Percentiles rank a stretch among this genome's conserved stretches.
Conservation (phyloP, 2,797 vertebrate genomes). For the Microctenopoma stevenorrisi region DNA sequence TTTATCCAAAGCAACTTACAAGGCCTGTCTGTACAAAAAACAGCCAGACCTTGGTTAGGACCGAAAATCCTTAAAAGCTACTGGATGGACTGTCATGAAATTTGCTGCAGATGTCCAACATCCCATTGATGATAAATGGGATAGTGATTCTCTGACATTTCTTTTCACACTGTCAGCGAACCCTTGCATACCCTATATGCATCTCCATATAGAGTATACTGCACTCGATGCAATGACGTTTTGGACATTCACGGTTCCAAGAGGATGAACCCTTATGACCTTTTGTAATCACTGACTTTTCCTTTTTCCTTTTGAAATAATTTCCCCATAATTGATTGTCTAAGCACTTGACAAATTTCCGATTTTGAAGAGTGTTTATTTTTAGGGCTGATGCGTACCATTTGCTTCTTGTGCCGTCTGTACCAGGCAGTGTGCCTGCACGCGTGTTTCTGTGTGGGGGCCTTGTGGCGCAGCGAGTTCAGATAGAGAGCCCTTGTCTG, state of each 20-base stretch:
- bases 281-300: neutral
- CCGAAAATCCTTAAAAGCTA: neutral
- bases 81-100: neutral
- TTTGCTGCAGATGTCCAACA: neutral
- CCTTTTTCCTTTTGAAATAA: neutral
- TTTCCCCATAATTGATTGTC: neutral
- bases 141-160: neutral
- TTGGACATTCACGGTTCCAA: neutral
- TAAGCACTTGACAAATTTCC: neutral
- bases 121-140: neutral
- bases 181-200: too few species aligned
- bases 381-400: neutral
- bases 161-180: too few species aligned
- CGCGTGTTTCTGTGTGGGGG: constrained; percentile 27
- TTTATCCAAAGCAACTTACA: neutral
- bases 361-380: constrained; percentile 16
- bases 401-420: constrained; percentile 52
- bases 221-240: neutral
- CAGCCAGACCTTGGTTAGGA: neutral
- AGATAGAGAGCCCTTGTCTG: constrained; percentile 63
- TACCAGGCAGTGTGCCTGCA: constrained; percentile 43
- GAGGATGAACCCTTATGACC: neutral
- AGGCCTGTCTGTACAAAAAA: neutral
- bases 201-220: too few species aligned
- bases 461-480: constrained; percentile 34